phyloP scores from a whole-genome alignment of 2,888 invertebrate genomes.

The Antitype chi region DNA sequence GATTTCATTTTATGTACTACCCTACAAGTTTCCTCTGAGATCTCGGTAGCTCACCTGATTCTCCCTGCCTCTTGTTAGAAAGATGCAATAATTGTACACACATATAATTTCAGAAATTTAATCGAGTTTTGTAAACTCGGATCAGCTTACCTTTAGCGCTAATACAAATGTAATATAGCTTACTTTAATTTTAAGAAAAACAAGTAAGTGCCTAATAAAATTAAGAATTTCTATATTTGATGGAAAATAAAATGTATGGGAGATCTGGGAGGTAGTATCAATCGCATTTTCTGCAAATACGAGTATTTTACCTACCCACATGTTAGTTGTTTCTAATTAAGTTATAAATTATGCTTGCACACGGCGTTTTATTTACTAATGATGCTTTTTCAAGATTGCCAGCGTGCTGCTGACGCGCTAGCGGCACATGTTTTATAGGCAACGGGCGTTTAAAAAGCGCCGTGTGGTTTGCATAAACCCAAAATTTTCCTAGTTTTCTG shows the following conservation, averaged over 20 bases:
- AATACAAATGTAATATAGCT: not conserved
- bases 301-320: not conserved
- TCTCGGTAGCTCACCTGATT: conserved; percentile 63
- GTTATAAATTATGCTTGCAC: not conserved
- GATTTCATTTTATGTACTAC: conserved; percentile 33
- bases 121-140: not conserved
- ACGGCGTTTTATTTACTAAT: not conserved
- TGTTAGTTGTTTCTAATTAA: not conserved
- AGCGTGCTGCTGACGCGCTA: too few species aligned
- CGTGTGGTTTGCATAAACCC: not conserved
- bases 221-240: not conserved
- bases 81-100: conserved; percentile 62
- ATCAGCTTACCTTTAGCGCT: not conserved
- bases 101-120: conserved; percentile 24
- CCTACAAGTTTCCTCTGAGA: conserved; percentile 12
- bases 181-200: not conserved
- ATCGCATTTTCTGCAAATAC: not conserved
- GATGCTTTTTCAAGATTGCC: not conserved
- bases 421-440: not conserved
- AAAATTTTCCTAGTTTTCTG: not conserved
- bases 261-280: not conserved
- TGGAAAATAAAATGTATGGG: too few species aligned
- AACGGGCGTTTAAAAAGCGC: not conserved
- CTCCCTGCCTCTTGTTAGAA: conserved; percentile 62
- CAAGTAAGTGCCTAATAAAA: not conserved